Evolutionary conservation across 2,797 vertebrate species (phyloP).

Genomic region (Cryptoprocta ferox): DNA sequence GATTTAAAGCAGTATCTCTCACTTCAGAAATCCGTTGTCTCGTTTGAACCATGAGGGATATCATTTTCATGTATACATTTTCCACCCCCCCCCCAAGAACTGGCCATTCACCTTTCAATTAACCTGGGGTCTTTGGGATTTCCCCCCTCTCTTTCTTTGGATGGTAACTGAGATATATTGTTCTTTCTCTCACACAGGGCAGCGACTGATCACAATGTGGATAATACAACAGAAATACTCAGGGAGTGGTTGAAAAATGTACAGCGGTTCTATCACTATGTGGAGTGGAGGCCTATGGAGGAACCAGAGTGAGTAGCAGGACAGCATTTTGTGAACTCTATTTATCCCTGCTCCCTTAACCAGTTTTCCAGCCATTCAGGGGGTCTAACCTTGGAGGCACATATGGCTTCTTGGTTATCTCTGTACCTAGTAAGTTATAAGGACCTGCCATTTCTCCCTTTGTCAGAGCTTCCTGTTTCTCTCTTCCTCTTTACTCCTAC

Average conservation of each 20-base stretch:
- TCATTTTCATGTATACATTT: neutral
- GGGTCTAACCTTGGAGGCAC: neutral
- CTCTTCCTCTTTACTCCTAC: neutral
- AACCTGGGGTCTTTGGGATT: neutral
- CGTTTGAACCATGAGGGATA: neutral
- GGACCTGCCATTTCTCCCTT: neutral
- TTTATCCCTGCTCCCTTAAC: neutral
- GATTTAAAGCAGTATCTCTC: neutral
- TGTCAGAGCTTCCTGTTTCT: neutral
- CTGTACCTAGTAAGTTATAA: neutral
- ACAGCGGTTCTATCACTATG: slow-evolving; percentile 93
- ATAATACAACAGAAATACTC: slow-evolving; percentile 95
- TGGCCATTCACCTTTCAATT: neutral
- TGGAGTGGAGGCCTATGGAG: slow-evolving; percentile 97
- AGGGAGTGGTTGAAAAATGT: slow-evolving; percentile 95
- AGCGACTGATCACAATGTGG: slow-evolving; percentile 95
- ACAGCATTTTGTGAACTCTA: too few relatives aligned
- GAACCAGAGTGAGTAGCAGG: slow-evolving; percentile 91
- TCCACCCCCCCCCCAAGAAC: neutral
- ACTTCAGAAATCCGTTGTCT: neutral
- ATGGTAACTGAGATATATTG: neutral
- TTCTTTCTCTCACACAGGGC: slow-evolving; percentile 87
- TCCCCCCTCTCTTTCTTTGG: neutral
- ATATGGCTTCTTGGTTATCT: neutral
- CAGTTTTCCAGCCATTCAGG: neutral